Base-by-base conservation (phyloP, 2,797 vertebrate genomes). In the Sebastes cheni region DNA sequence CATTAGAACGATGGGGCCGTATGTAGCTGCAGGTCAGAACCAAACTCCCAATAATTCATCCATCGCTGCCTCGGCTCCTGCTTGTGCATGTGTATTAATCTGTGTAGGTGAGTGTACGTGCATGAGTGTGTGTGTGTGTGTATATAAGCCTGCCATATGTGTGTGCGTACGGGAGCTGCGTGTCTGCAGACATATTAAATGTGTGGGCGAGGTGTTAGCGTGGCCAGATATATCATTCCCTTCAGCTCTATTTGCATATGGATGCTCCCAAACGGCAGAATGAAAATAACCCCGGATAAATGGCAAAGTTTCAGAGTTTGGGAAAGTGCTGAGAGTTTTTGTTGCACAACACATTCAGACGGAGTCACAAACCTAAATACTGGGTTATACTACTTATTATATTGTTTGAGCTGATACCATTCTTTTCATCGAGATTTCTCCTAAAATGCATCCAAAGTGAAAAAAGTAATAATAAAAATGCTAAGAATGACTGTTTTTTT, bases 191-290 rank as follows among this genome's bases (percentile, higher is more conserved):
- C 81, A 82, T 87, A 89, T 91, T 82, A 89, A 84, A 81, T 73
- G 75, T 61, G 80, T 88, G 77, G 87, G 77, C 18, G 70, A 81
- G 72, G 77, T 74, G 84, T 85, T 73, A 88, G 84, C 80, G 68
- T 55, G 76, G 34, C 80, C 70, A 78, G 50, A 93, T 88, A 82
- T 68, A 84, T 91, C 83, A 83, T 80, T 34, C 69, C 80, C 42
- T 20, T 83, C 83, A 82, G 77, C 67, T 81, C 56, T 52, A 80
- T 91, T 84, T 89, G 87, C 74, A 84, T 84, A 76, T 73, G 77
- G 72, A 80, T 70, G 56, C 76, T 84, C 77, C 77, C 55, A 75
- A 76, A 88, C 2, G 27, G 84, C 64, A 61, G 23, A 80, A 72
- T 67, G 72, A 71, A 86, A 87, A 87, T 79, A 77, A 75, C 30